Evolutionary conservation across 1,140 invertebrate species (phyloP), one percentile per base, ranked within the genome.

Genomic region (Drosophila pallidifrons): DNA sequence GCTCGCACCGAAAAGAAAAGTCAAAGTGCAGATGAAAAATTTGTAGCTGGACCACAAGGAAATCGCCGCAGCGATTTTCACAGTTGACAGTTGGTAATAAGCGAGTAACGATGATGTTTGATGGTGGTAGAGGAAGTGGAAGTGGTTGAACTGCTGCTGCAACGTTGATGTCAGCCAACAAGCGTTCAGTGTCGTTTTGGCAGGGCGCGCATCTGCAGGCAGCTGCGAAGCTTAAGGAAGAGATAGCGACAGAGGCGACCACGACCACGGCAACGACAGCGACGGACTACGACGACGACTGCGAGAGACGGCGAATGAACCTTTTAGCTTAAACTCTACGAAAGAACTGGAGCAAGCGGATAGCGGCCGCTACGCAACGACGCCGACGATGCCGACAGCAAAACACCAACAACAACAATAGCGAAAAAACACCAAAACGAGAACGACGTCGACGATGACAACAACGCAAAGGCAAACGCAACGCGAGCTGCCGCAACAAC

Each of bases 311-410:
- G 47, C 70, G 51, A 20, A 82, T 70, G 87, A 90, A 91, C 89
- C 89, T 91, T 87, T 91, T 91, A 77, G 85, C 79, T 89, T 87
- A 78, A 91, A 91, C 85, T 86, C 85, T 89, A 81, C 79, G 81
- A 85, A 79, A 76, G 78, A 91, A 91, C 89, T 91, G 88, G 88
- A 91, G 89, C 77, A 43, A 82, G 81, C 72, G 60, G 68, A 65
- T 68, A 41, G 54, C 47, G 35, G 32, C 35, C 20, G 72, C 59
- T 65, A 75, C 77, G 77, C 61, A 77, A 69, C 58, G 59, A 38
- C 38, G 59, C 38, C 68, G 52, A 70, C 60, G 54, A 61, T 58
- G 57, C 68, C 68, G 46, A 81, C 64, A 63, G 6, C 63, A 68
- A 47, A 20, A 25, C n/a, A 30, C 16, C 16, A 20, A 25, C 35